phyloP scores from a whole-genome alignment of 2,797 vertebrate genomes.

The Halcyon chelicuti region DNA sequence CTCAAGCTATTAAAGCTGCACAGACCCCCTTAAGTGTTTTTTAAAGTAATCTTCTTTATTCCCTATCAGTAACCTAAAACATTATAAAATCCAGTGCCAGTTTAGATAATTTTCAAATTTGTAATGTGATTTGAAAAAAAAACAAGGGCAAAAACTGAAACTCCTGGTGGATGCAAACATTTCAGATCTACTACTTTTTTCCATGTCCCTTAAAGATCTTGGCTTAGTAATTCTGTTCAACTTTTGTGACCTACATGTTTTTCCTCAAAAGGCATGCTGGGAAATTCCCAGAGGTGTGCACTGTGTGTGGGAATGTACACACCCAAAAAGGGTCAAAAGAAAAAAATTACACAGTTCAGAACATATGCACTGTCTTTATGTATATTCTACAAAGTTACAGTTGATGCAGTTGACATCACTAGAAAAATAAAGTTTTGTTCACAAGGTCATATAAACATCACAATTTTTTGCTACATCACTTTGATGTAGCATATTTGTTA shows the following conservation, averaged over 20 bases:
- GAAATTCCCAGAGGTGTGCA: conserved; percentile 15
- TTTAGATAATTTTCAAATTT: conserved; percentile 37
- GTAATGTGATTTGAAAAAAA: neutral
- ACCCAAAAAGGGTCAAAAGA: neutral
- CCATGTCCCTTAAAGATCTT: neutral
- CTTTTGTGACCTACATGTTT: neutral
- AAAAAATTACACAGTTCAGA: neutral
- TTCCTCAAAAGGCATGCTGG: neutral
- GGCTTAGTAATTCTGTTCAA: neutral
- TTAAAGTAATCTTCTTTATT: conserved; percentile 47
- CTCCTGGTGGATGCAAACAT: neutral
- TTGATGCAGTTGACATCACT: neutral
- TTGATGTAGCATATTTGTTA: neutral
- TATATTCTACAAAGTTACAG: neutral
- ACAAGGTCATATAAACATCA: neutral
- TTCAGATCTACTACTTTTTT: neutral
- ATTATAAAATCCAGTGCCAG: conserved; percentile 17
- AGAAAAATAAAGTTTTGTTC: neutral
- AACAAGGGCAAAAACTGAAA: neutral
- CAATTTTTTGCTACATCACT: neutral
- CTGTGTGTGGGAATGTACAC: neutral
- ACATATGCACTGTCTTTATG: neutral
- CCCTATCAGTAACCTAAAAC: conserved; percentile 15
- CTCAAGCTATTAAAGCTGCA: conserved; percentile 78
- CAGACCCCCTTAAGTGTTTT: conserved; percentile 66